Percentiles rank a stretch among this genome's conserved stretches.
These are phyloP conservation scores for Cremastobaeus sp. DNA, from an alignment of 2,888 invertebrate species.

Conservation along the genomic window DNA sequence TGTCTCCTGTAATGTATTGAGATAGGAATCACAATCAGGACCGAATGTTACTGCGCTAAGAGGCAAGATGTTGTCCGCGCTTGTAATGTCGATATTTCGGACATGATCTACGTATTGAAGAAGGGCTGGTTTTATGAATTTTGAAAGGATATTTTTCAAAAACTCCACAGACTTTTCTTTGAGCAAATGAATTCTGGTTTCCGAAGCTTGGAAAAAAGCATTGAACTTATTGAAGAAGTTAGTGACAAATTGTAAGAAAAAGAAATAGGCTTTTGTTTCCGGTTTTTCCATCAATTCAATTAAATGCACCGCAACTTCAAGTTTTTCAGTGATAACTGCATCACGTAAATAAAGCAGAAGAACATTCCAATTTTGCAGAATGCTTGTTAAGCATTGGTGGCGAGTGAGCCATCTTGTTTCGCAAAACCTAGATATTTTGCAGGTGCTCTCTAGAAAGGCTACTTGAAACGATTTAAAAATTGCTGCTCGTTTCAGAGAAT, in stretches of 20 bases:
- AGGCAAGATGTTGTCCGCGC: too few relatives aligned
- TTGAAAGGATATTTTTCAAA: too few relatives aligned
- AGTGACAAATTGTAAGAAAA: slow-evolving; percentile 3
- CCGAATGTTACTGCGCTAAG: too few relatives aligned
- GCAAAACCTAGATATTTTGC: not conserved
- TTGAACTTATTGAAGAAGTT: not conserved
- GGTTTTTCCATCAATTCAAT: slow-evolving; percentile 1
- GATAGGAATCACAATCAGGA: not conserved
- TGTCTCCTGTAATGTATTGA: not conserved
- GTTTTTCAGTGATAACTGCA: not conserved
- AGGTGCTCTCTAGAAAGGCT: not conserved
- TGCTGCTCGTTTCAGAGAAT: not conserved
- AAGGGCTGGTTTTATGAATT: too few relatives aligned
- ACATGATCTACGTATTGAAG: too few relatives aligned
- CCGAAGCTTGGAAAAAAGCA: too few relatives aligned
- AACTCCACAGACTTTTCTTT: too few relatives aligned
- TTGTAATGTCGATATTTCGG: too few relatives aligned
- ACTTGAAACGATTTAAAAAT: not conserved
- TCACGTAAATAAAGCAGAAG: not conserved
- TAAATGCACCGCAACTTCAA: not conserved
- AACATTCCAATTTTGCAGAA: not conserved
- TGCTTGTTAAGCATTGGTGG: not conserved
- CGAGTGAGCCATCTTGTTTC: slow-evolving; percentile 3
- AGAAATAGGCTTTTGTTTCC: not conserved
- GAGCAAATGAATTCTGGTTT: too few relatives aligned